Percentiles rank a stretch among this genome's conserved stretches.
phyloP scores from a whole-genome alignment of 2,797 vertebrate species.

The Catharus ustulatus region DNA sequence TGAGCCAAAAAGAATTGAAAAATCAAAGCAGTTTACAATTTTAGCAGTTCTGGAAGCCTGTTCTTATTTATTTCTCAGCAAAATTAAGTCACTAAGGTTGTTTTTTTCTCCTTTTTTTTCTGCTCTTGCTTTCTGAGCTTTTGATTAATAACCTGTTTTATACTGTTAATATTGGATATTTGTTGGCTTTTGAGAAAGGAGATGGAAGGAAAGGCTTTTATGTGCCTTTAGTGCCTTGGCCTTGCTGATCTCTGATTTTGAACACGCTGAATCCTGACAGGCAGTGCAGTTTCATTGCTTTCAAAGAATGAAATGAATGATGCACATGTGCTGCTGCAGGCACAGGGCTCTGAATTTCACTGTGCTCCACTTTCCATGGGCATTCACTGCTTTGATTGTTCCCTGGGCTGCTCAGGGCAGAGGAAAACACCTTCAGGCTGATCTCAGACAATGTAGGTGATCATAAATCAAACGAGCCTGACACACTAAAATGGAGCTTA shows the following conservation, averaged over 20 bases:
- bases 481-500: not conserved
- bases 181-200: not conserved
- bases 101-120: not conserved
- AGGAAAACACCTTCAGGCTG: slow-evolving; percentile 15
- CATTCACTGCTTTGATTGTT: not conserved
- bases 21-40: not conserved
- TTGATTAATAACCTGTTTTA: not conserved
- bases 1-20: not conserved
- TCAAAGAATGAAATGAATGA: not conserved
- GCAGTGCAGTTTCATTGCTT: not conserved
- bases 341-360: not conserved
- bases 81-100: not conserved
- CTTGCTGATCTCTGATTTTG: not conserved
- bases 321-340: not conserved
- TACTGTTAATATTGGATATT: not conserved
- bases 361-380: not conserved
- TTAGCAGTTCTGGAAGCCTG: not conserved
- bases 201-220: not conserved
- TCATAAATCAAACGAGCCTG: not conserved
- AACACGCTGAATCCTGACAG: not conserved
- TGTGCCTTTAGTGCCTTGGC: not conserved
- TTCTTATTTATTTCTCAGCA: not conserved
- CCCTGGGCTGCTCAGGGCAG: not conserved
- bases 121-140: not conserved
- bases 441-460: not conserved